Evolutionary conservation across 2,113 vertebrate species (phyloP).

Genomic region (Siniperca chuatsi): DNA sequence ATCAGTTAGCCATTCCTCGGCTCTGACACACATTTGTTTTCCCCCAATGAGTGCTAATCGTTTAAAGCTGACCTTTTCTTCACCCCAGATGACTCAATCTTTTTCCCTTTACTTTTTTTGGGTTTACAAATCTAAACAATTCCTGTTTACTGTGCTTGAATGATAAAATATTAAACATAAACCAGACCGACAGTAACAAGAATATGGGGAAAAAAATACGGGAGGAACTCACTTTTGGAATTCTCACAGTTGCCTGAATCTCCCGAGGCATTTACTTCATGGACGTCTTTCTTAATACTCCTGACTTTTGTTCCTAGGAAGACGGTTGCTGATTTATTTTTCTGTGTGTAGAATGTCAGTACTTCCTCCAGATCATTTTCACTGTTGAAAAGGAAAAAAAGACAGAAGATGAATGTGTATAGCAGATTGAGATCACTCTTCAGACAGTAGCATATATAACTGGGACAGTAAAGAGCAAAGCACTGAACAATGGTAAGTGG

Average conservation of each 20-base stretch:
- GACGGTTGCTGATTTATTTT: slow-evolving; percentile 92
- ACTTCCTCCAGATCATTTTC: slow-evolving; percentile 95
- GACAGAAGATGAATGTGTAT: slow-evolving; percentile 44
- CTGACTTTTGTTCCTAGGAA: slow-evolving; percentile 89
- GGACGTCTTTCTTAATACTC: slow-evolving; percentile 73
- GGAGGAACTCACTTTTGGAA: slow-evolving; percentile 84
- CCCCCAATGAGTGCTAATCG: slow-evolving; percentile 66
- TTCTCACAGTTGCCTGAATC: slow-evolving; percentile 68
- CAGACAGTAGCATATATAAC: slow-evolving; percentile 34
- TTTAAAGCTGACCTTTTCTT: slow-evolving; percentile 70
- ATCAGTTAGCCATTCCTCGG: slow-evolving; percentile 70
- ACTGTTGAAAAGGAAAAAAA: slow-evolving; percentile 83
- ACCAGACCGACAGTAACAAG: slow-evolving; percentile 41
- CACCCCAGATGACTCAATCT: slow-evolving; percentile 63
- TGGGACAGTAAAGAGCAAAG: slow-evolving; percentile 14
- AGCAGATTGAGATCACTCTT: slow-evolving; percentile 41
- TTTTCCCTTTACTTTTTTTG: slow-evolving; percentile 49
- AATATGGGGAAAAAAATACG: slow-evolving; percentile 4
- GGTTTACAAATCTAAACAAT: slow-evolving; percentile 61
- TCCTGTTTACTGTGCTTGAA: slow-evolving; percentile 59
- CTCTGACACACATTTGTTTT: slow-evolving; percentile 77
- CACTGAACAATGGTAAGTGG: slow-evolving; percentile 19
- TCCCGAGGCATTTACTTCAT: slow-evolving; percentile 58
- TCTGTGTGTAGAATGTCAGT: slow-evolving; percentile 95
- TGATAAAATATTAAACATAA: slow-evolving; percentile 57